Percentiles rank a stretch among this genome's conserved stretches.
Evolutionary conservation across 2,113 vertebrate species (phyloP).

Genomic region (Percina caprodes): DNA sequence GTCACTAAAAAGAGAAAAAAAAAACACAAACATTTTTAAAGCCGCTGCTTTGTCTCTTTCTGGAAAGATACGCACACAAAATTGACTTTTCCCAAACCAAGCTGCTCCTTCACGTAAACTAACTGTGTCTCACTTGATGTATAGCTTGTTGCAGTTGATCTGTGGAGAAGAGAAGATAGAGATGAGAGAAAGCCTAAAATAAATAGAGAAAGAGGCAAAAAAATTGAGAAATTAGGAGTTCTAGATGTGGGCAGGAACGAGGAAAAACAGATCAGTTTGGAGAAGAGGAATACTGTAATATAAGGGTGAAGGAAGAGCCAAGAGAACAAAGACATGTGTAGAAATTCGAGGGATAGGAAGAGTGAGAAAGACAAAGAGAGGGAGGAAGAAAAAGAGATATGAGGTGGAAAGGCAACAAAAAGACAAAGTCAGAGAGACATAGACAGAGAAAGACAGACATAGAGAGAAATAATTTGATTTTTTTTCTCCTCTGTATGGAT

Average conservation of each 20-base stretch:
- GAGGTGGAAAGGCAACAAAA: conserved; percentile 26
- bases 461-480: conserved; percentile 73
- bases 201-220: conserved; percentile 22
- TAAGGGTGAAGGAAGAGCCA: conserved; percentile 10
- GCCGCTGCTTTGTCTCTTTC: not conserved
- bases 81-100: not conserved
- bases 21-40: not conserved
- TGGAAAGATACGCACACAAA: conserved; percentile 6
- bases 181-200: conserved; percentile 9
- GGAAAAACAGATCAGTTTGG: not conserved
- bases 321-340: conserved; percentile 10
- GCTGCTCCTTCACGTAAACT: conserved; percentile 30
- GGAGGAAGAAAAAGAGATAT: conserved; percentile 19
- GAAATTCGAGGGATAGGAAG: conserved; percentile 21
- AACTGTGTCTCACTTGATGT: conserved; percentile 55
- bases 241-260: conserved; percentile 3
- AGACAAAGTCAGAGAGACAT: conserved; percentile 19
- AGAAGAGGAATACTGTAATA: conserved; percentile 11
- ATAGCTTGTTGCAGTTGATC: conserved; percentile 37
- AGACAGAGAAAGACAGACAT: conserved; percentile 35
- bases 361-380: conserved; percentile 13
- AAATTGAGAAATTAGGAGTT: not conserved
- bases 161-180: conserved; percentile 25
- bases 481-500: conserved; percentile 71
- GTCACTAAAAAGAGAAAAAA: not conserved